Conservation (phyloP, 2,113 vertebrate species). For the Pelmatolapia mariae region DNA sequence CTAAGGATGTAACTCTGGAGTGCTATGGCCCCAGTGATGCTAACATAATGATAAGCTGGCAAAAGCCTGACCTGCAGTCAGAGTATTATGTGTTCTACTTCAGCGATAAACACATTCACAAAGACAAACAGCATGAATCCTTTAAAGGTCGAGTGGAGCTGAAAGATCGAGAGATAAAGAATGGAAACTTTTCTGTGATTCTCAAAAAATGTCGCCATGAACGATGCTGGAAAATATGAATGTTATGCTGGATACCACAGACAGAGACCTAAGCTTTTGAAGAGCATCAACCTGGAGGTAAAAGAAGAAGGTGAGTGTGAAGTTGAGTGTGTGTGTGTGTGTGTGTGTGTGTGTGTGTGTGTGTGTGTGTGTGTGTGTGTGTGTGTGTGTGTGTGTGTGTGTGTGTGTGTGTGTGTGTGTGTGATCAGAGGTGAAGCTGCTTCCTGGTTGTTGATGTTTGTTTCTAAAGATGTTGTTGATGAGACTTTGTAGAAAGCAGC, state of each 20-base stretch:
- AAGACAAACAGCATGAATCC: background rate
- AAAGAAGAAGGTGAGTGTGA: background rate
- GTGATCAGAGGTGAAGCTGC: no score
- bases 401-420: no score
- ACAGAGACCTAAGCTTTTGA: background rate
- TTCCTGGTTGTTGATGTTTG: no score
- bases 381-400: no score
- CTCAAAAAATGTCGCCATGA: background rate
- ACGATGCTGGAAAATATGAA: background rate
- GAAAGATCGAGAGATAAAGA: background rate
- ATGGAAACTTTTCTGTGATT: background rate
- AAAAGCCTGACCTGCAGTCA: background rate
- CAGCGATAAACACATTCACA: background rate
- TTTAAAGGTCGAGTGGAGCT: background rate
- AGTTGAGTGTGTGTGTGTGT: background rate
- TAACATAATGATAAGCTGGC: background rate
- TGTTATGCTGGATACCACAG: accelerated
- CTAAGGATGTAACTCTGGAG: background rate
- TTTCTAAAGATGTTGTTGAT: no score
- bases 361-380: no score
- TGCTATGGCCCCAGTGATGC: background rate
- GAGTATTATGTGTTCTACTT: background rate
- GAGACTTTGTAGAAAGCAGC: no score
- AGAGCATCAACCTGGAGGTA: background rate
- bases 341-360: no score